Conservation (phyloP, 2,113 vertebrate species). For the Scalopus aquaticus region DNA sequence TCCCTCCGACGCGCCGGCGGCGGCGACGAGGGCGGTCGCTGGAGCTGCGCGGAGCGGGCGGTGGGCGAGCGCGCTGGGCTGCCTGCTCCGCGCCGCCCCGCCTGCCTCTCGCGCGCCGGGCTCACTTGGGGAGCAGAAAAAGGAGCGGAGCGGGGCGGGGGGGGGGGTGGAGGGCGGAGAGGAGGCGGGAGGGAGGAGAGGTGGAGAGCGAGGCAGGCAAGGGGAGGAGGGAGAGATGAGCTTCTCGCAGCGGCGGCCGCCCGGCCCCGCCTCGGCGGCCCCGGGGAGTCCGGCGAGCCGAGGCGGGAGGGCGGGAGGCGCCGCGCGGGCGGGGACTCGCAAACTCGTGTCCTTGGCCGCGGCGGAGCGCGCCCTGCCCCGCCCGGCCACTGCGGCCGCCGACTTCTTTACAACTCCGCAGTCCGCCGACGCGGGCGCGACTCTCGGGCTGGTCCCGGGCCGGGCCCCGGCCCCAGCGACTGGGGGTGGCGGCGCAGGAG, state of each 20-base stretch:
- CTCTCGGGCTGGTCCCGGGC: conserved; percentile 82
- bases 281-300: conserved; percentile 72
- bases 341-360: conserved; percentile 87
- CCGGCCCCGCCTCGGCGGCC: conserved; percentile 74
- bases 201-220: conserved; percentile 14
- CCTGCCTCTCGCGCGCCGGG: conserved; percentile 66
- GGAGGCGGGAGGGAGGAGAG: conserved; percentile 20
- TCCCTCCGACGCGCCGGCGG: conserved; percentile 58
- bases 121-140: conserved; percentile 73
- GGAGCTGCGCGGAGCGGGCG: conserved; percentile 53
- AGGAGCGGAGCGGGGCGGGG: background rate
- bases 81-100: conserved; percentile 59
- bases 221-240: conserved; percentile 51
- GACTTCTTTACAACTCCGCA: conserved; percentile 89
- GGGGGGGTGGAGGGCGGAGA: background rate
- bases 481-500: background rate
- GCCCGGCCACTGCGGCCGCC: conserved; percentile 83
- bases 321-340: conserved; percentile 79
- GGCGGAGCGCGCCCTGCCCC: conserved; percentile 78
- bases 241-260: conserved; percentile 81
- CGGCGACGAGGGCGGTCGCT: conserved; percentile 3
- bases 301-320: conserved; percentile 73
- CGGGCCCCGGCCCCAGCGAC: conserved; percentile 73
- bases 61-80: conserved; percentile 61
- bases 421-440: conserved; percentile 76